Percentiles rank a stretch among this genome's conserved stretches.
Conservation (phyloP, 1,140 invertebrate species). For the Mizuhopecten yessoensis region DNA sequence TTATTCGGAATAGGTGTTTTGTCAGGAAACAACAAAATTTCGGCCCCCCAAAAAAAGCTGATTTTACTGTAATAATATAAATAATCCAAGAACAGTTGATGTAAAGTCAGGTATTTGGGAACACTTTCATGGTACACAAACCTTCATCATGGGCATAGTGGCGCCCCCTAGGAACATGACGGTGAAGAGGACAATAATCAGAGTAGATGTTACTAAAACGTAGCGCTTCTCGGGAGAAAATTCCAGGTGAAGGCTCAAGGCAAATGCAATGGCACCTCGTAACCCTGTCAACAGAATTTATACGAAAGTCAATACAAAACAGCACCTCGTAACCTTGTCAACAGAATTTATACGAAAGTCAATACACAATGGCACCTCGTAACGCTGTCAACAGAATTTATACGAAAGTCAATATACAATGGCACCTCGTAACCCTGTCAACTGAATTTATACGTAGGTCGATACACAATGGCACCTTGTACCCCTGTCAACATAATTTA, state of each 20-base stretch:
- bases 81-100: no score
- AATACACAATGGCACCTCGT: slow-evolving; percentile 2
- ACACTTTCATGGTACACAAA: slow-evolving; percentile 68
- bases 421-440: background rate
- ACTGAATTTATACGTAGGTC: background rate
- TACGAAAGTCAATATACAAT: background rate
- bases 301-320: slow-evolving; percentile 46
- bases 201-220: slow-evolving; percentile 97
- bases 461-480: slow-evolving; percentile 81
- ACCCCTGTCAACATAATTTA: slow-evolving; percentile 87
- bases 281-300: slow-evolving; percentile 86
- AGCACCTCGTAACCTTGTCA: background rate
- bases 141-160: slow-evolving; percentile 96
- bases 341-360: slow-evolving; percentile 9
- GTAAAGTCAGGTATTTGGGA: no score
- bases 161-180: slow-evolving; percentile 96
- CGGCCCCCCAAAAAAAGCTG: no score
- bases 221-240: slow-evolving; percentile 93
- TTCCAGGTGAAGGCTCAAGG: slow-evolving; percentile 97
- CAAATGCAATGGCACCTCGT: slow-evolving; percentile 98
- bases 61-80: no score
- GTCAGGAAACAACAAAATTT: no score
- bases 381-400: slow-evolving; percentile 87
- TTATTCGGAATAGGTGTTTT: no score
- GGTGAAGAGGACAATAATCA: slow-evolving; percentile 98